Evolutionary conservation across 2,888 invertebrate species (phyloP), one percentile per base, ranked within the genome.

Genomic region (Hypena proboscidalis): DNA sequence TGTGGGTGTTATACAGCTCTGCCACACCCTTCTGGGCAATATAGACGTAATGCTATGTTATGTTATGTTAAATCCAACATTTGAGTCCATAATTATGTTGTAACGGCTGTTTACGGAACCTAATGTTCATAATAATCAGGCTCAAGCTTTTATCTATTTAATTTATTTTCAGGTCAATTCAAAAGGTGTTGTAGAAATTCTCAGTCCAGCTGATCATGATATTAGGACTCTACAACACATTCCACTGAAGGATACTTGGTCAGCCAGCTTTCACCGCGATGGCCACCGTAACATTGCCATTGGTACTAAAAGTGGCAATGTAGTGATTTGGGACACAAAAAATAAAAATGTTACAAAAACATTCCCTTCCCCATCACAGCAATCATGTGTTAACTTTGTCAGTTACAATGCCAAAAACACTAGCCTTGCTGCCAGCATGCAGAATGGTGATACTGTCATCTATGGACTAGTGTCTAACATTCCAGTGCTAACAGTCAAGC

Each of bases 391-490:
- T 0, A 84, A 86, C 49, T 80, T 75, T 43, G 59, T 92, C 30
- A 91, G 90, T 55, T 91, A 84, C 47, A 91, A 91, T 70, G 76
- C 87, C 3, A 91, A 87, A 64, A 91, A 91, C 50, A 88, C 86
- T 10, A 87, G 82, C 63, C 62, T 92, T 20, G 92, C 92, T 4
- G 90, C 91, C 4, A 74, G 85, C 3, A 84, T 88, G 79, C 81
- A 83, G 15, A 90, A 86, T 69, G 92, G 92, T 4, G 90, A 91
- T n/a, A 91, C 90, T 0, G 64, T 87, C 1, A 84, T 92, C 19
- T 91, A 90, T 40, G 83, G 90, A n/a, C 77, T 90, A n/a, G 84
- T 85, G 0, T 88, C 91, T 2, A 91, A 91, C 64, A 87, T 88
- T 61, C 86, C 89, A 34, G 77, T 91, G 1, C 60, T 81, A 40